Percentiles rank a stretch among this genome's conserved stretches.
Conservation (phyloP, 1,140 invertebrate species). For the Hestina assimilis region DNA sequence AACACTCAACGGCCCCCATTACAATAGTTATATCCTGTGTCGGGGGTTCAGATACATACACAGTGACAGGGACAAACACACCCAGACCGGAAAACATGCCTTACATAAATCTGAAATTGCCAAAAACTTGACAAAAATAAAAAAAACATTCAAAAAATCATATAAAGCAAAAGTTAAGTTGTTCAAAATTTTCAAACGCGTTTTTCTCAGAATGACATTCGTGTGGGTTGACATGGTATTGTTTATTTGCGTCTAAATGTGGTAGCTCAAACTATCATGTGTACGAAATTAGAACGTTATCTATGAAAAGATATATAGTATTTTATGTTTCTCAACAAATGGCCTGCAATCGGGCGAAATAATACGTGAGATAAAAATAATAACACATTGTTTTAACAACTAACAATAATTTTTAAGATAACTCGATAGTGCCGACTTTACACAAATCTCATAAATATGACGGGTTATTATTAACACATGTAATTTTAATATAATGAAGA, state of each 20-base stretch:
- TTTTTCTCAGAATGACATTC: too few relatives aligned
- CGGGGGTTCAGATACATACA: too few relatives aligned
- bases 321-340: constrained; percentile 41
- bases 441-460: constrained; percentile 25
- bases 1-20: not conserved
- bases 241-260: not conserved
- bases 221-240: not conserved
- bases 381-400: constrained; percentile 35
- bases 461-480: constrained; percentile 22
- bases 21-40: constrained; percentile 1
- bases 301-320: constrained; percentile 24
- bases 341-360: constrained; percentile 37
- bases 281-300: constrained; percentile 9
- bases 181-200: too few relatives aligned
- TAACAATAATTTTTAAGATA: constrained; percentile 41
- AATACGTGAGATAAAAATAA: constrained; percentile 49
- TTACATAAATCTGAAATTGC: too few relatives aligned
- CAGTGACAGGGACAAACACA: too few relatives aligned
- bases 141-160: too few relatives aligned
- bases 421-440: constrained; percentile 28
- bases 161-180: too few relatives aligned
- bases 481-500: constrained; percentile 24
- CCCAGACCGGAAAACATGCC: too few relatives aligned
- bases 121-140: too few relatives aligned
- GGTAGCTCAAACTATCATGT: not conserved